phyloP scores from a whole-genome alignment of 2,113 vertebrate species.

The Poeciliopsis turrubarensis region DNA sequence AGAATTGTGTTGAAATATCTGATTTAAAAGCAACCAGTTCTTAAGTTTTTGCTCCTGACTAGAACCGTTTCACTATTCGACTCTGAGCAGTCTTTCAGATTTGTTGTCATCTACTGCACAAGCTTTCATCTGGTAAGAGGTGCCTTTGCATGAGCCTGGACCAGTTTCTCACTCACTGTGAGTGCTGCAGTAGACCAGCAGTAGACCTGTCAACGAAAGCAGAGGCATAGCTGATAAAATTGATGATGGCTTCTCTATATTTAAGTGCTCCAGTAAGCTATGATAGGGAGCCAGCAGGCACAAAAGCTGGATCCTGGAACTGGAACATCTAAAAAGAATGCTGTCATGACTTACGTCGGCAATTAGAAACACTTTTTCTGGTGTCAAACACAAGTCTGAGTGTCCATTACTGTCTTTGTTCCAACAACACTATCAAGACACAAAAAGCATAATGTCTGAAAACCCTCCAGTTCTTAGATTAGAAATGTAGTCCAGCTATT shows the following conservation, averaged over 20 bases:
- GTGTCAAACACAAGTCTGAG: conserved; percentile 20
- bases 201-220: neutral
- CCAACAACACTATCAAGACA: neutral
- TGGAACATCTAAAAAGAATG: conserved; percentile 21
- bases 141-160: neutral
- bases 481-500: conserved; percentile 47
- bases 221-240: conserved; percentile 14
- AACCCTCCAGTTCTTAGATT: conserved; percentile 40
- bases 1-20: neutral
- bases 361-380: conserved; percentile 33
- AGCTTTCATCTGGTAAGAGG: conserved; percentile 1
- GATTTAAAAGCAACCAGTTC: conserved; percentile 6
- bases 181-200: neutral
- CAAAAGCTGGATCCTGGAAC: conserved; percentile 18
- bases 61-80: neutral
- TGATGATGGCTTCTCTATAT: conserved; percentile 9
- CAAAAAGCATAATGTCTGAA: conserved; percentile 8
- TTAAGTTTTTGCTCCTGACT: conserved; percentile 7
- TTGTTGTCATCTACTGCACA: neutral
- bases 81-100: conserved; percentile 5
- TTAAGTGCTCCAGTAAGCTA: neutral
- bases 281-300: conserved; percentile 11
- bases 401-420: neutral
- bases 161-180: neutral
- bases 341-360: conserved; percentile 30